Percentiles rank a stretch among this genome's conserved stretches.
Conservation (phyloP, 2,888 invertebrate genomes). For the Aleiodes alternator region DNA sequence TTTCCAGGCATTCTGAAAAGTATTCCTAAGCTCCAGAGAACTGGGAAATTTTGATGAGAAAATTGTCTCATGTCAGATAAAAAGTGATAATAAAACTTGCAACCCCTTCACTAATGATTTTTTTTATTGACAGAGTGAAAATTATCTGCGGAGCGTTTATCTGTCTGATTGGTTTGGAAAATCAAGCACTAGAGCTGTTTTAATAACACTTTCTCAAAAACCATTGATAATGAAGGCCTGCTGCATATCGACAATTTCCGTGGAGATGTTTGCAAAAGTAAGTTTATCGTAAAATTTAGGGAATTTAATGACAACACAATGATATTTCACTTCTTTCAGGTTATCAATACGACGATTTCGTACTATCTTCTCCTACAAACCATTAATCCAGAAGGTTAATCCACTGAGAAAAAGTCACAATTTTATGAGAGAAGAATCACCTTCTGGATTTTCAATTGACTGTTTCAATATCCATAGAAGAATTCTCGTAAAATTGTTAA, state of each 20-base stretch:
- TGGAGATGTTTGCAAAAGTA: slow-evolving; percentile 49
- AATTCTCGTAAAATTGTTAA: no score
- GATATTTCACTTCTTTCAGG: neutral
- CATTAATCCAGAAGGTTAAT: neutral
- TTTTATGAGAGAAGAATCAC: no score
- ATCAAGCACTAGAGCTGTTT: neutral
- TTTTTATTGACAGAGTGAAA: neutral
- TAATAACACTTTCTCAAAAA: neutral
- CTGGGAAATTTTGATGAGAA: no score
- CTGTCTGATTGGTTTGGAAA: neutral
- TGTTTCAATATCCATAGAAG: neutral
- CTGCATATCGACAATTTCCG: slow-evolving; percentile 13
- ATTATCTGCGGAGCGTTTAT: neutral
- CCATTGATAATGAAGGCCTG: neutral
- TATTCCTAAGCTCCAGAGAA: no score
- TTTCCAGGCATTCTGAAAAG: no score
- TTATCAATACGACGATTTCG: neutral
- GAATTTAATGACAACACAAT: neutral
- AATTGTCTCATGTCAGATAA: no score
- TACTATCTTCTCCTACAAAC: neutral
- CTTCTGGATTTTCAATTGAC: no score
- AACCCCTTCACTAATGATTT: neutral
- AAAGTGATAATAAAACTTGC: no score
- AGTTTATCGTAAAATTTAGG: neutral
- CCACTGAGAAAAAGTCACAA: no score